Conservation (phyloP, 1,140 invertebrate genomes). For the Carcinoscorpius rotundicauda region DNA sequence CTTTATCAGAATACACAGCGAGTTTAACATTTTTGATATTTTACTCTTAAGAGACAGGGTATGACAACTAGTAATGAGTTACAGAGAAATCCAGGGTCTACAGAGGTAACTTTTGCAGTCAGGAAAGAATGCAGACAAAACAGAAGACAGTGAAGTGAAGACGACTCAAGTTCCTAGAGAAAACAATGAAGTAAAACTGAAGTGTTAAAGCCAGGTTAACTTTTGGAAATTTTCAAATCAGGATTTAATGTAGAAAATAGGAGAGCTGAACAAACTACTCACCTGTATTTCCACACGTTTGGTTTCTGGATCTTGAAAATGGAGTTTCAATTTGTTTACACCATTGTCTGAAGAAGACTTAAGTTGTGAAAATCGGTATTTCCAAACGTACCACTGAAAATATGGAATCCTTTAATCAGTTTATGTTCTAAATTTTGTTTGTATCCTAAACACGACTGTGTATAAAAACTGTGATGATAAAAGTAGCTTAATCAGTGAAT, state of each 20-base stretch:
- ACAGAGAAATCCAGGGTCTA: slow-evolving; percentile 67
- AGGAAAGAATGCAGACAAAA: slow-evolving; percentile 95
- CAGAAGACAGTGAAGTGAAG: slow-evolving; percentile 74
- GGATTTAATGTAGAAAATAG: no score
- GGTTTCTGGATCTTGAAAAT: slow-evolving; percentile 79
- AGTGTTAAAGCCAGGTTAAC: no score
- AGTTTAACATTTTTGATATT: no score
- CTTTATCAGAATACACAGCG: no score
- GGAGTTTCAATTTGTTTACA: slow-evolving; percentile 85
- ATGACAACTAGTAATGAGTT: slow-evolving; percentile 4
- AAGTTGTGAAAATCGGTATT: slow-evolving; percentile 86
- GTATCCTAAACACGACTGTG: no score
- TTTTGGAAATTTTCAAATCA: no score
- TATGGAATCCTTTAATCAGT: neutral
- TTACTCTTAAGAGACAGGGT: no score
- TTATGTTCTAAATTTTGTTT: no score
- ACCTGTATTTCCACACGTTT: slow-evolving; percentile 81
- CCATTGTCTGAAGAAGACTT: slow-evolving; percentile 95
- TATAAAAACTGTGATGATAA: no score
- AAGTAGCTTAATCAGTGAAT: no score
- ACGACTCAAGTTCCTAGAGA: slow-evolving; percentile 78
- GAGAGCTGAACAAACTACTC: no score
- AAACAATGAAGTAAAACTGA: no score
- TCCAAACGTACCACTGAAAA: slow-evolving; percentile 53
- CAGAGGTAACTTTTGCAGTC: slow-evolving; percentile 77